These are phyloP conservation scores for Ictalurus punctatus DNA, from an alignment of 2,113 vertebrate genomes.

Conservation along the genomic window DNA sequence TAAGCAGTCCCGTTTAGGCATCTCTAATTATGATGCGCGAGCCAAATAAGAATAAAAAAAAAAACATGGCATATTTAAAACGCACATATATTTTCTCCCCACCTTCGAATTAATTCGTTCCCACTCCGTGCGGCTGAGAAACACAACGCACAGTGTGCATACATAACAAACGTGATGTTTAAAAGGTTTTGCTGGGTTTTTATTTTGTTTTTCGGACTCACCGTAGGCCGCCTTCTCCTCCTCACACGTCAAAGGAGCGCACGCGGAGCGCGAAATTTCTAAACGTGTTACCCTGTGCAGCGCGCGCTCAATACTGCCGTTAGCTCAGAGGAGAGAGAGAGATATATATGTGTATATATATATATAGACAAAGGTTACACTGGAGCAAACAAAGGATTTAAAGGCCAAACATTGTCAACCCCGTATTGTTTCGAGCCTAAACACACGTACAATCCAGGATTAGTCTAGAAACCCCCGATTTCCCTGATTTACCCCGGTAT, in stretches of 20 bases:
- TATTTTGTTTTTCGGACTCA: background rate
- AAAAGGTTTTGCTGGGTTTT: background rate
- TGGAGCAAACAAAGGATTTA: background rate
- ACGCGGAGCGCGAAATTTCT: background rate
- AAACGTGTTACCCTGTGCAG: background rate
- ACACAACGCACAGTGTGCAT: background rate
- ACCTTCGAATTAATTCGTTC: background rate
- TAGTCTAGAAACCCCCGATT: background rate
- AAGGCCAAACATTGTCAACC: background rate
- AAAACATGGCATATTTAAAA: background rate
- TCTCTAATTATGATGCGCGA: background rate
- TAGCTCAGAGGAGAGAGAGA: background rate
- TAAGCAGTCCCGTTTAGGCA: background rate
- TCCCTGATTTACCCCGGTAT: background rate
- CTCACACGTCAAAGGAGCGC: background rate
- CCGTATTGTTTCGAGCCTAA: background rate
- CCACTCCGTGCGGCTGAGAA: background rate
- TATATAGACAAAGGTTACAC: background rate
- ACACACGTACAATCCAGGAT: background rate
- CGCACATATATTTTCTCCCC: background rate
- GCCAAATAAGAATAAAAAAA: background rate
- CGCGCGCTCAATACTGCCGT: background rate
- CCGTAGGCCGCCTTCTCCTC: background rate
- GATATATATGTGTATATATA: background rate
- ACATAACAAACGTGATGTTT: background rate